Conservation (phyloP, 2,888 invertebrate genomes). For the Zygothrica quintamaculata region DNA sequence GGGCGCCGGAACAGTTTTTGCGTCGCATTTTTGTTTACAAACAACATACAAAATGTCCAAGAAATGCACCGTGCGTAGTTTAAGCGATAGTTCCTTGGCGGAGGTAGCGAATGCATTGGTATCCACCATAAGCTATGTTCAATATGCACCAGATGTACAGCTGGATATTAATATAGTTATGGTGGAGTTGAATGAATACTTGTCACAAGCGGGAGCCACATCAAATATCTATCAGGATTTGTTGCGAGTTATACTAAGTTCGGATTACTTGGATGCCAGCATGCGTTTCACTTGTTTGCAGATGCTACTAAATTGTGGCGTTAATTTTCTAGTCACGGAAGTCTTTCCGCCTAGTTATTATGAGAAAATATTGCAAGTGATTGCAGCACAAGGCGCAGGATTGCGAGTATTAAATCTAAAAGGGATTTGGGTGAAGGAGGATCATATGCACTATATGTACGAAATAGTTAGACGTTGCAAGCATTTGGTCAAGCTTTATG, state of each 20-base stretch:
- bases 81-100: slow-evolving; percentile 87
- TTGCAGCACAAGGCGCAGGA: slow-evolving; percentile 87
- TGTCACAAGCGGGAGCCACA: slow-evolving; percentile 87
- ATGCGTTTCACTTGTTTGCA: slow-evolving; percentile 88
- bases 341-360: slow-evolving; percentile 90
- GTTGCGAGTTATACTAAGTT: slow-evolving; percentile 87
- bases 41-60: slow-evolving; percentile 86
- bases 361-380: slow-evolving; percentile 88
- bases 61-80: slow-evolving; percentile 86
- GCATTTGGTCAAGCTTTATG: slow-evolving; percentile 87
- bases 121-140: slow-evolving; percentile 87
- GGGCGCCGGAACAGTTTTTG: slow-evolving; percentile 35
- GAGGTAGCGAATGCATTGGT: slow-evolving; percentile 87
- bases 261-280: slow-evolving; percentile 88
- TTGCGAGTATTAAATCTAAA: slow-evolving; percentile 88
- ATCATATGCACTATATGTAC: slow-evolving; percentile 87
- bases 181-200: slow-evolving; percentile 87
- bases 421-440: slow-evolving; percentile 90
- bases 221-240: slow-evolving; percentile 89
- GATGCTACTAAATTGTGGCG: slow-evolving; percentile 88
- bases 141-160: slow-evolving; percentile 85
- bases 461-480: slow-evolving; percentile 87
- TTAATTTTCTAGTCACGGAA: slow-evolving; percentile 88
- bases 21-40: too few species aligned
- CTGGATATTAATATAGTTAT: slow-evolving; percentile 87